These are phyloP conservation scores for Oxytorus armatus DNA, from an alignment of 2,888 invertebrate species.

Conservation along the genomic window DNA sequence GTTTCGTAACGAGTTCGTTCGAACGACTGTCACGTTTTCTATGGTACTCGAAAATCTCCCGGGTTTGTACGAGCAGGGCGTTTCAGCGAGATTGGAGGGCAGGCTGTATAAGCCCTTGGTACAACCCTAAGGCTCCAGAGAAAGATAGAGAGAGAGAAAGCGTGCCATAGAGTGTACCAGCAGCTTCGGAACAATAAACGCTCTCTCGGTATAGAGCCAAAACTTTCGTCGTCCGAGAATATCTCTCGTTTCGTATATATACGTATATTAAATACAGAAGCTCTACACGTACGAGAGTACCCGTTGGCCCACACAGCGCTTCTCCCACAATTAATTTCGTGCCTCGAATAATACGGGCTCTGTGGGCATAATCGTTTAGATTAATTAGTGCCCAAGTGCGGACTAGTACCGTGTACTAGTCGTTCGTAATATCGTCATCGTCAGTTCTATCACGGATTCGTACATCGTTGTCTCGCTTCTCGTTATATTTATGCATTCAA, in stretches of 20 bases:
- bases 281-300: slow-evolving; percentile 34
- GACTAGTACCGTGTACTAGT: slow-evolving; percentile 52
- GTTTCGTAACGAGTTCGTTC: slow-evolving; percentile 62
- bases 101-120: slow-evolving; percentile 46
- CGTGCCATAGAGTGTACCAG: slow-evolving; percentile 20
- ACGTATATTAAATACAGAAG: not conserved
- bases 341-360: slow-evolving; percentile 78
- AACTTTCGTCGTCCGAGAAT: slow-evolving; percentile 66
- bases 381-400: slow-evolving; percentile 80
- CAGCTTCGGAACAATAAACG: slow-evolving; percentile 60
- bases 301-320: slow-evolving; percentile 43
- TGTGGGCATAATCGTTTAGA: slow-evolving; percentile 80
- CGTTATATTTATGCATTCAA: not conserved
- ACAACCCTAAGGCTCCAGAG: slow-evolving; percentile 47
- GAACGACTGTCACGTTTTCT: slow-evolving; percentile 59
- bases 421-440: slow-evolving; percentile 52
- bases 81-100: slow-evolving; percentile 56
- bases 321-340: slow-evolving; percentile 79
- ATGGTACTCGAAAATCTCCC: slow-evolving; percentile 59
- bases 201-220: slow-evolving; percentile 38
- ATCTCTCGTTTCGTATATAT: slow-evolving; percentile 49
- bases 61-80: slow-evolving; percentile 45
- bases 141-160: too few relatives aligned
- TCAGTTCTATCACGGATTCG: slow-evolving; percentile 57
- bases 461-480: slow-evolving; percentile 38